A percentile compares a stretch with the other conserved stretches of the same genome.
Conservation (phyloP, 2,888 invertebrate genomes). For the Ectemnius lituratus region DNA sequence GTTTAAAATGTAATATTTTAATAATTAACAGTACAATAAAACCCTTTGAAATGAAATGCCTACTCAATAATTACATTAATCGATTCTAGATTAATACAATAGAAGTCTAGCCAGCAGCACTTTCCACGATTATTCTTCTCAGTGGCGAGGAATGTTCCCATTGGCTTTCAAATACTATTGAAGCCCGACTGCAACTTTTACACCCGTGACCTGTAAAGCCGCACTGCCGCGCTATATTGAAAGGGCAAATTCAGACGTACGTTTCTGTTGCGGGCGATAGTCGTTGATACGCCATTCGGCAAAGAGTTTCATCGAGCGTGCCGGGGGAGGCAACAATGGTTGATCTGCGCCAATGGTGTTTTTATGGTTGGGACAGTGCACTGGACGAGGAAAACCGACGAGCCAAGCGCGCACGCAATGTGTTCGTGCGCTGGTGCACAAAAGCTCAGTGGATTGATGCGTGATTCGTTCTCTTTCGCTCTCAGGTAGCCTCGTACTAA, state of each 20-base stretch:
- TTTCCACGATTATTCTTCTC: too few relatives aligned
- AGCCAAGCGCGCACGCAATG: too few relatives aligned
- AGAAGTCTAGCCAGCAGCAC: too few relatives aligned
- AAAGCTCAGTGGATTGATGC: slow-evolving; percentile 62
- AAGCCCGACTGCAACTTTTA: too few relatives aligned
- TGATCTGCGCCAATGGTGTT: slow-evolving; percentile 58
- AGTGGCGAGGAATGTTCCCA: too few relatives aligned
- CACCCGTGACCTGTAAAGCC: too few relatives aligned
- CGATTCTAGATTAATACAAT: too few relatives aligned
- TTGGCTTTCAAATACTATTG: too few relatives aligned
- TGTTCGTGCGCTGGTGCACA: slow-evolving; percentile 43
- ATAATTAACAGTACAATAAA: too few relatives aligned
- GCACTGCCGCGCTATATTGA: slow-evolving; percentile 23
- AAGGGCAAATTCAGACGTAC: slow-evolving; percentile 33
- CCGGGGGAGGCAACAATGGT: slow-evolving; percentile 49
- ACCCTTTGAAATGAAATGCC: too few relatives aligned
- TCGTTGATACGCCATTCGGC: slow-evolving; percentile 37
- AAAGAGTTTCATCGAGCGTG: slow-evolving; percentile 39
- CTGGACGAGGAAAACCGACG: slow-evolving; percentile 9
- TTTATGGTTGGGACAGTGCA: slow-evolving; percentile 52
- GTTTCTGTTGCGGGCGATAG: slow-evolving; percentile 31
- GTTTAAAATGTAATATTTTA: too few relatives aligned
- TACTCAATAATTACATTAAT: too few relatives aligned
- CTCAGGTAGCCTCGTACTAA: slow-evolving; percentile 19
- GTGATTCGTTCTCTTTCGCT: slow-evolving; percentile 45